Evolutionary conservation across 2,888 invertebrate species (phyloP), one percentile per base, ranked within the genome.

Genomic region (Melangyna quadrimaculata): DNA sequence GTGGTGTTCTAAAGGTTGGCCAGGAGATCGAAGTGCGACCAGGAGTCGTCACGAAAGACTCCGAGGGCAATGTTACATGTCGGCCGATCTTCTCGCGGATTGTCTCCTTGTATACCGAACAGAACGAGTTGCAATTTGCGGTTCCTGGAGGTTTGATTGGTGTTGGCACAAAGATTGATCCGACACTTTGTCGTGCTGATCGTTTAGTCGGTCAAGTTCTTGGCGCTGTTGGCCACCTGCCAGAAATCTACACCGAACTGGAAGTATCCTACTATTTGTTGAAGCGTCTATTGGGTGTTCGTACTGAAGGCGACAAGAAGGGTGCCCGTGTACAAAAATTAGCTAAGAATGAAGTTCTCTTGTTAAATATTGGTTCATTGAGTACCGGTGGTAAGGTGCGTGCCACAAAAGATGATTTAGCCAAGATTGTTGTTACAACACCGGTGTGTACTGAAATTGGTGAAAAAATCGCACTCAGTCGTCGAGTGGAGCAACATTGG

Each of bases 91-190:
- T 97, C 93, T 99, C 99, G 0, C 95, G 97, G 87, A 99, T 99
- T 91, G 98, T 99, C 17, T 99, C 99, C 1, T 93, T 99, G 78
- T 99, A 96, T 92, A 97, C 99, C 48, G 99, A 99, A 93, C 98
- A 99, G 93, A 99, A 99, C 93, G 98, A 97, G 92, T 94, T 99
- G 77, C 98, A 99, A 92, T 99, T 97, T 93, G 99, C 99, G 24
- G 99, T 99, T 72, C 99, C 99, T 75, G 99, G 99, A 87, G 99
- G 99, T n/a, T 94, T 99, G 67, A 99, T 99, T 90, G 99, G 98
- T 91, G 99, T 99, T 27, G 99, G 99, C 88, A 99, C 99, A 5
- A 98, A 98, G 93, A 99, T 99, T 90, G 99, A 99, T 92, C 99
- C 99, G 2, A 99, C 99, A 0, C 94, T 99, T 63, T 99, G 99